These are phyloP conservation scores for Ceramica pisi DNA, from an alignment of 2,888 invertebrate species.

Conservation along the genomic window DNA sequence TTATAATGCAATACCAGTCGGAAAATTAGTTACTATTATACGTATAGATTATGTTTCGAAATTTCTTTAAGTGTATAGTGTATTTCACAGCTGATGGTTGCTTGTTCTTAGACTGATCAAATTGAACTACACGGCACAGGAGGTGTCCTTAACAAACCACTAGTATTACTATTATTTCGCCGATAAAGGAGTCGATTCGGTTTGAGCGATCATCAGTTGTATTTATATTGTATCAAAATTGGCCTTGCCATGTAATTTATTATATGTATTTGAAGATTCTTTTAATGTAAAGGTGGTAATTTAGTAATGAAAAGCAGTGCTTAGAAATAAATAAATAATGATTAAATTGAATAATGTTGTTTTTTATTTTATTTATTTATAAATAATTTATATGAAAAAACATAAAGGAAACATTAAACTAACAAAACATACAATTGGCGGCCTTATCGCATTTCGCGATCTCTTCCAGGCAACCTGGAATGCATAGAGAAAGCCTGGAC, in stretches of 20 bases:
- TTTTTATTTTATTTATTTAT: not conserved
- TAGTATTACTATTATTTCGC: conserved; percentile 57
- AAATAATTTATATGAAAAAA: too few relatives aligned
- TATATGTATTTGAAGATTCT: conserved; percentile 75
- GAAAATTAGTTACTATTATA: conserved; percentile 66
- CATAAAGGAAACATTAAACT: too few relatives aligned
- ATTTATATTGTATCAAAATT: conserved; percentile 71
- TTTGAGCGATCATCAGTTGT: conserved; percentile 63
- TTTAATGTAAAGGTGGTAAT: conserved; percentile 80
- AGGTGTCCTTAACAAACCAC: conserved; percentile 40
- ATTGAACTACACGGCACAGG: conserved; percentile 29
- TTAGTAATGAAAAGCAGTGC: conserved; percentile 85
- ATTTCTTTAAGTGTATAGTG: conserved; percentile 58
- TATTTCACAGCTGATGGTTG: conserved; percentile 59
- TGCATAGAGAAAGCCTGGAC: too few relatives aligned
- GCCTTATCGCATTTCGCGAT: too few relatives aligned
- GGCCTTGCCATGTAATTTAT: conserved; percentile 86
- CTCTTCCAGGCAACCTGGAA: too few relatives aligned
- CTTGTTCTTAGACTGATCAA: conserved; percentile 57
- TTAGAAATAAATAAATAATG: conserved; percentile 83
- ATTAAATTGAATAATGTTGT: conserved; percentile 58
- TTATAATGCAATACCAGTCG: conserved; percentile 67
- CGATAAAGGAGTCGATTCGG: conserved; percentile 42
- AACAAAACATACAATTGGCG: too few relatives aligned
- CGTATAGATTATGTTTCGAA: conserved; percentile 62